These are phyloP conservation scores for Bibio marci DNA, from an alignment of 2,888 invertebrate species.

Conservation along the genomic window DNA sequence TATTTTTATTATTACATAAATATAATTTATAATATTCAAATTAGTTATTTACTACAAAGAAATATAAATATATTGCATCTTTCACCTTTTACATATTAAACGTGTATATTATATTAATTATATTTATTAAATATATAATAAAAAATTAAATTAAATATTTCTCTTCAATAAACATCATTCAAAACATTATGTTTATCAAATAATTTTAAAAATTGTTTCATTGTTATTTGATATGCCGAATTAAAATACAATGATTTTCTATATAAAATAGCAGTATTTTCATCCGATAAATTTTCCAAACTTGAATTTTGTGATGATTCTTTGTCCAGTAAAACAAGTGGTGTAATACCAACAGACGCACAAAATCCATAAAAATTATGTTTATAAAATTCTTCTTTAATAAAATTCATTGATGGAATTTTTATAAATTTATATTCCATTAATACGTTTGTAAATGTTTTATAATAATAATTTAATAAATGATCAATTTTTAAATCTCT, in stretches of 20 bases:
- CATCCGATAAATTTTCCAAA: not conserved
- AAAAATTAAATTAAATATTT: no score
- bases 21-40: no score
- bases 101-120: no score
- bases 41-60: no score
- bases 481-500: slow-evolving; percentile 15
- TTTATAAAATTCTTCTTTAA: slow-evolving; percentile 17
- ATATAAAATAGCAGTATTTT: not conserved
- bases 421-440: slow-evolving; percentile 12
- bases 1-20: no score
- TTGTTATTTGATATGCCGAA: slow-evolving; percentile 9
- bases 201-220: slow-evolving; percentile 17
- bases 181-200: slow-evolving; percentile 13
- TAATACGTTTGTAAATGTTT: slow-evolving; percentile 15
- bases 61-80: no score
- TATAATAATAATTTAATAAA: slow-evolving; percentile 18
- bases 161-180: no score
- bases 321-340: slow-evolving; percentile 11
- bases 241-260: not conserved
- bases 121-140: no score
- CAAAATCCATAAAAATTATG: slow-evolving; percentile 18
- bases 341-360: slow-evolving; percentile 11
- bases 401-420: slow-evolving; percentile 17
- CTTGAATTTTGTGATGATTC: slow-evolving; percentile 7
- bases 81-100: no score